Evolutionary conservation across 2,888 invertebrate species (phyloP).

Genomic region (Sarcophaga rosellei): DNA sequence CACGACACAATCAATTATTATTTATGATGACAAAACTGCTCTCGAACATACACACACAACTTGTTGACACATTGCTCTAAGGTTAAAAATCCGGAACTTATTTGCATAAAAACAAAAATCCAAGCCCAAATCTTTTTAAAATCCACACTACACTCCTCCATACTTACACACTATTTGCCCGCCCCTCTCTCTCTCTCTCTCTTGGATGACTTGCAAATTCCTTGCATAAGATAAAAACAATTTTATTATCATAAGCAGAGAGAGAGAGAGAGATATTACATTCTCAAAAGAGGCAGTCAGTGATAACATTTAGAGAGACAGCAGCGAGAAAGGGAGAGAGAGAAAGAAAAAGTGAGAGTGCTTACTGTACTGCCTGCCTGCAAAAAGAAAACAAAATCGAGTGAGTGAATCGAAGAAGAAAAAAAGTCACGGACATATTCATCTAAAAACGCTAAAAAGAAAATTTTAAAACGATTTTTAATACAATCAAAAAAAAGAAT

Average conservation of each 20-base stretch:
- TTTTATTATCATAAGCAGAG: conserved; percentile 20
- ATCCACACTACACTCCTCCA: conserved; percentile 26
- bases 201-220: conserved; percentile 37
- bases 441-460: conserved; percentile 33
- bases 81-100: conserved; percentile 65
- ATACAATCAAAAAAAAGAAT: conserved; percentile 27
- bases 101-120: conserved; percentile 57
- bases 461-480: background rate
- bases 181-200: conserved; percentile 1
- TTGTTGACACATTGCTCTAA: conserved; percentile 51
- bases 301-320: background rate
- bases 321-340: background rate
- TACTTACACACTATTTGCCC: conserved; percentile 13
- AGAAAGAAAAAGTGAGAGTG: background rate
- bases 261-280: background rate
- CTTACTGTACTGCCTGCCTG: no score
- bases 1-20: conserved; percentile 12
- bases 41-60: background rate
- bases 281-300: no score
- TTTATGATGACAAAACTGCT: conserved; percentile 13
- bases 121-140: conserved; percentile 28
- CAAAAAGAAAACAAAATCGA: conserved; percentile 23
- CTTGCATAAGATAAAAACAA: conserved; percentile 37
- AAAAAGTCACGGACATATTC: conserved; percentile 68
- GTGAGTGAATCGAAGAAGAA: conserved; percentile 9